phyloP scores from a whole-genome alignment of 2,888 invertebrate species.

The Psylliodes chrysocephalus region DNA sequence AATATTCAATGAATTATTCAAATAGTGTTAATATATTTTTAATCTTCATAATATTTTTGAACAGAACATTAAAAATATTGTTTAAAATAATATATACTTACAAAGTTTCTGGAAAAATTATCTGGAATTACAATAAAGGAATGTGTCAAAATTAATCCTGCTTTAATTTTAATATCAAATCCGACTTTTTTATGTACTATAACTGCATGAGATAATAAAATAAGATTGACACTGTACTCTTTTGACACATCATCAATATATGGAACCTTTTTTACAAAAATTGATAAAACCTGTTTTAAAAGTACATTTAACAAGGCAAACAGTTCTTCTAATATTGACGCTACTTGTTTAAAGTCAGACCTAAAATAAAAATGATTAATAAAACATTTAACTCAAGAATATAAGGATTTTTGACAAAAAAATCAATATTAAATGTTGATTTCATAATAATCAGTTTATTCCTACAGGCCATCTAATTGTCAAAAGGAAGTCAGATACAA shows the following conservation, averaged over 20 bases:
- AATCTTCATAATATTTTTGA: too few species aligned
- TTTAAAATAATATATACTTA: too few species aligned
- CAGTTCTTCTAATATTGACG: constrained; percentile 41
- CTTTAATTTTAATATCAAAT: constrained; percentile 74
- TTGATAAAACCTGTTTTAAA: constrained; percentile 46
- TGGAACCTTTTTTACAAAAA: constrained; percentile 44
- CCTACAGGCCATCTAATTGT: too few species aligned
- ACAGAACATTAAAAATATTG: too few species aligned
- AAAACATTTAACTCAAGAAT: too few species aligned
- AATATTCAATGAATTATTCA: too few species aligned
- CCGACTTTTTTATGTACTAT: constrained; percentile 66
- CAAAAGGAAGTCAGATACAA: too few species aligned
- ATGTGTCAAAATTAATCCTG: constrained; percentile 69
- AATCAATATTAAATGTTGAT: too few species aligned
- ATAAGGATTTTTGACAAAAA: too few species aligned
- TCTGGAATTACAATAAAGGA: constrained; percentile 62
- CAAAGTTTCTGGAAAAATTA: constrained; percentile 46
- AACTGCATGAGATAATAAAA: constrained; percentile 50
- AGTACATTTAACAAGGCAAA: constrained; percentile 45
- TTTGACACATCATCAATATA: constrained; percentile 41
- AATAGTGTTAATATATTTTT: too few species aligned
- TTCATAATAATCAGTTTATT: too few species aligned
- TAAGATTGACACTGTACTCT: constrained; percentile 44
- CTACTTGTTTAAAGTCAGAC: constrained; percentile 24
- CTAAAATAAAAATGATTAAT: constrained; percentile 34